Evolutionary conservation across 2,797 vertebrate species (phyloP).

Genomic region (Tolypeutes matacus): DNA sequence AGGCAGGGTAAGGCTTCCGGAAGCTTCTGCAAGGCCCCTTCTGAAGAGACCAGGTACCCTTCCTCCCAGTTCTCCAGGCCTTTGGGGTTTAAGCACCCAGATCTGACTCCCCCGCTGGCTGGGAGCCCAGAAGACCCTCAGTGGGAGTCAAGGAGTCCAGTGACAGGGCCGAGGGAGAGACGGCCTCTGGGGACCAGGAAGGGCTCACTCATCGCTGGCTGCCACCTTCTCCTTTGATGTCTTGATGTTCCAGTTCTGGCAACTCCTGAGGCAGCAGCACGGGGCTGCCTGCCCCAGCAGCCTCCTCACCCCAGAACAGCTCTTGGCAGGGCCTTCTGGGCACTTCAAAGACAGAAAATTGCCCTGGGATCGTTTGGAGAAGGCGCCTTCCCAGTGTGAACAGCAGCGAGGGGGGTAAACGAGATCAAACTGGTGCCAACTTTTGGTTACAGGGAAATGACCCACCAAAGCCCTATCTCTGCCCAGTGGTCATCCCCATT

Average conservation of each 20-base stretch:
- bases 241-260: slow-evolving; percentile 90
- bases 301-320: slow-evolving; percentile 87
- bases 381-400: slow-evolving; percentile 88
- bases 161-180: slow-evolving; percentile 69
- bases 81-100: slow-evolving; percentile 69
- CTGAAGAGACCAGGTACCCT: background rate
- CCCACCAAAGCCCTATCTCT: slow-evolving; percentile 83
- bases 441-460: slow-evolving; percentile 87
- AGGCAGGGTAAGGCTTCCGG: background rate
- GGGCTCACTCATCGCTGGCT: slow-evolving; percentile 87
- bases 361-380: slow-evolving; percentile 88
- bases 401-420: slow-evolving; percentile 83
- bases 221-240: slow-evolving; percentile 91
- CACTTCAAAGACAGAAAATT: slow-evolving; percentile 90
- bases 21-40: background rate
- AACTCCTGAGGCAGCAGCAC: slow-evolving; percentile 85
- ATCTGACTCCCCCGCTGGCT: slow-evolving; percentile 76
- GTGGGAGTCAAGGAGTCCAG: slow-evolving; percentile 84
- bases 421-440: slow-evolving; percentile 88
- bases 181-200: slow-evolving; percentile 87
- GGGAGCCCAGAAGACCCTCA: slow-evolving; percentile 85
- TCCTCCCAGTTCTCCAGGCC: background rate
- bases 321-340: slow-evolving; percentile 89
- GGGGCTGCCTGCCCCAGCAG: slow-evolving; percentile 86
- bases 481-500: slow-evolving; percentile 71